Base-by-base conservation (phyloP, 2,888 invertebrate species). In the Rhorus exstirpatorius region DNA sequence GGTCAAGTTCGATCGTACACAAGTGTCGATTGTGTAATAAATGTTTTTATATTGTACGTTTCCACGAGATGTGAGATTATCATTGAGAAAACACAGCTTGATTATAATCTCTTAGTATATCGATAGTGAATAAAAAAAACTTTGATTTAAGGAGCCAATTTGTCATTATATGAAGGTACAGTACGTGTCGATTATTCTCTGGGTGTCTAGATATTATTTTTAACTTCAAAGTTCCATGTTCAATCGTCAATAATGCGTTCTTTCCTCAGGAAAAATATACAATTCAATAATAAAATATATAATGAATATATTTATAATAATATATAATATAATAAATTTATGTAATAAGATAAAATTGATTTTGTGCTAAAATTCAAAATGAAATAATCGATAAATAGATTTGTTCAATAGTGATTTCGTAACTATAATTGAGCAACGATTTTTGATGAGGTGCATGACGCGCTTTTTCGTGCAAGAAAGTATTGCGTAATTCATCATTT, bases 1-100 rank as follows among this genome's bases (percentile, higher is more conserved):
- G 63, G 63, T 74, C 63, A 21, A 63, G 17, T 74, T 63, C 31
- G 41, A 53, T 21, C 53, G 2, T 19, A n/a, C 0, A 21, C n/a
- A 14, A 41, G 17, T 35, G 4, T 24, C 19, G 17, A 12, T 63
- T 31, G 38, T 49, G 65, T 0, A 53, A 55, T 21, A n/a, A 26
- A 63, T 35, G 10, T 35, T 41, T 14, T 53, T 51, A 14, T 35
- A 14, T 14, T 10, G 49, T 31, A 35, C 35, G 7, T 35, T 55
- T n/a, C 6, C 10, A n/a, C 3, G 12, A 53, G 26, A 53, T 31
- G 3, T 1, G 38, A n/a, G n/a, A 53, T 31, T 3, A 44, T 49
- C 31, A 26, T 65, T 24, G 2, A 3, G n/a, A 7, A 53, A 10
- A 24, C 7, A 10, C 0, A 24, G 21, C 24, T 53, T 10, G 24